phyloP scores from a whole-genome alignment of 2,797 vertebrate species.

The Gila robusta region DNA sequence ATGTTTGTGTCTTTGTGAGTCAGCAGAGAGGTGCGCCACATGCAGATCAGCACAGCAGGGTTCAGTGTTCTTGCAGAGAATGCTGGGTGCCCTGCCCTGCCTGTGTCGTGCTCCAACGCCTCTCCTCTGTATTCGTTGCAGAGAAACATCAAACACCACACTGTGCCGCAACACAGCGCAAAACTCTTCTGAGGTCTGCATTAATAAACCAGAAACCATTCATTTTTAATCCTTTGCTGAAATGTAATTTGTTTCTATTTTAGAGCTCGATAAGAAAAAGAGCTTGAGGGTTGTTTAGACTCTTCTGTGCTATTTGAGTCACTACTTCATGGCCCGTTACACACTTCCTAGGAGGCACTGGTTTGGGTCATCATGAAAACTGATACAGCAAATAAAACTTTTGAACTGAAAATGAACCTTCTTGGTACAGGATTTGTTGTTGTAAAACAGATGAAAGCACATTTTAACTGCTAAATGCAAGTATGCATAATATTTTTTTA shows the following conservation, averaged over 20 bases:
- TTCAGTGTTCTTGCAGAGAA: background rate
- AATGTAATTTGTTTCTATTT: constrained; percentile 85
- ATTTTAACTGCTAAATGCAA: background rate
- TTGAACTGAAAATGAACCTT: constrained; percentile 13
- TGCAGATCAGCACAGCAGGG: background rate
- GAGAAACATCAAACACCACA: constrained; percentile 70
- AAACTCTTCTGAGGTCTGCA: constrained; percentile 62
- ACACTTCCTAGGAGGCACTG: background rate
- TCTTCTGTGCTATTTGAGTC: constrained; percentile 30
- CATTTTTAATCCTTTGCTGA: constrained; percentile 85
- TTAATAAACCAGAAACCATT: constrained; percentile 87
- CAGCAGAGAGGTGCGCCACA: background rate
- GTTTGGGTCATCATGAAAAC: constrained; percentile 25
- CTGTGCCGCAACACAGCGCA: constrained; percentile 48
- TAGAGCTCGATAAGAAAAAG: constrained; percentile 43
- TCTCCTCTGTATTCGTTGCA: constrained; percentile 66
- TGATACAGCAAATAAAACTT: constrained; percentile 26
- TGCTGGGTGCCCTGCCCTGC: background rate
- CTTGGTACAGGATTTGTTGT: background rate
- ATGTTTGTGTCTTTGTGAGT: background rate
- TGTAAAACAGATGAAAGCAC: background rate
- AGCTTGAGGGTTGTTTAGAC: constrained; percentile 43
- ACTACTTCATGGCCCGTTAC: background rate
- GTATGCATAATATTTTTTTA: background rate
- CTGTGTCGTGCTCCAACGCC: constrained; percentile 11